Conservation (phyloP, 1,140 invertebrate species). For the Cheumatopsyche charites region DNA sequence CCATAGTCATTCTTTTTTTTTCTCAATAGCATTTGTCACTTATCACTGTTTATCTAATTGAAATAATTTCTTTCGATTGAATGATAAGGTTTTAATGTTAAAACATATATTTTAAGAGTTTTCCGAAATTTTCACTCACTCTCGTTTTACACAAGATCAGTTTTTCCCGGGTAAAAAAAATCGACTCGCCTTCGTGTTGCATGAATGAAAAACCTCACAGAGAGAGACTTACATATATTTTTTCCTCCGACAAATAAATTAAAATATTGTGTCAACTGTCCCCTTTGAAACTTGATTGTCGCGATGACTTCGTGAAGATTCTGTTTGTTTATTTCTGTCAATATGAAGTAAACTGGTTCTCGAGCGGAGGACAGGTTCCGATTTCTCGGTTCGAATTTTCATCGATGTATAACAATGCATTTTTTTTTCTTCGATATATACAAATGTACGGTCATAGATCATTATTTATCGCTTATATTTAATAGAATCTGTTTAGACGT, state of each 20-base stretch:
- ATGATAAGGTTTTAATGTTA: background rate
- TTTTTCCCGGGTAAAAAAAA: no score
- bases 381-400: constrained; percentile 23
- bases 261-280: constrained; percentile 42
- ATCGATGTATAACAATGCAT: constrained; percentile 7
- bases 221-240: no score
- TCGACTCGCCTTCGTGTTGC: no score
- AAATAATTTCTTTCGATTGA: no score
- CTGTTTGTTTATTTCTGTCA: constrained; percentile 42
- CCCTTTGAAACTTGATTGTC: constrained; percentile 35
- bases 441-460: background rate
- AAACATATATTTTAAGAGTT: no score
- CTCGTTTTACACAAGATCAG: no score
- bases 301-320: constrained; percentile 33
- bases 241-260: constrained; percentile 2
- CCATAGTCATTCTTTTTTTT: no score
- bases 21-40: no score
- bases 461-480: constrained; percentile 26
- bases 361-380: constrained; percentile 12
- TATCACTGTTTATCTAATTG: no score
- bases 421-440: background rate
- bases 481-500: constrained; percentile 29
- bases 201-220: no score
- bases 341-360: constrained; percentile 39
- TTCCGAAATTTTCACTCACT: no score